These are phyloP conservation scores for Pleuronectes platessa DNA, from an alignment of 2,113 vertebrate species.

Conservation along the genomic window DNA sequence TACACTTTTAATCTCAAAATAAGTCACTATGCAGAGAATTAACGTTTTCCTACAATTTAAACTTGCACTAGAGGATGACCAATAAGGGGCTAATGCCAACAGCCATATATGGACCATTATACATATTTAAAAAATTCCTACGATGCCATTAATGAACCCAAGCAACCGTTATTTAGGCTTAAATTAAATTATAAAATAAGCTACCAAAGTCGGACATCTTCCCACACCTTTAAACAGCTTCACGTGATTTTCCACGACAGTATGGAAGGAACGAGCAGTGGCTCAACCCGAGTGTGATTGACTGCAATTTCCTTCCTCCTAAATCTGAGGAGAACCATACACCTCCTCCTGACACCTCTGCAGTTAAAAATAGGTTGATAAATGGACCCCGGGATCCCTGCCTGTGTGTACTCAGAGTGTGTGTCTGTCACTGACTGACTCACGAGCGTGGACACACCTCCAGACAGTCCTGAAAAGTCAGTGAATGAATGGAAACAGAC, in stretches of 20 bases:
- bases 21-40: no score
- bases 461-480: constrained; percentile 19
- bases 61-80: no score
- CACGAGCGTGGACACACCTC: constrained; percentile 27
- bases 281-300: no score
- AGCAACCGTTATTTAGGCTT: no score
- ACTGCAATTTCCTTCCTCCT: not conserved
- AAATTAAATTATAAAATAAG: no score
- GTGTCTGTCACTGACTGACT: constrained; percentile 8
- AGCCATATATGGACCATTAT: no score
- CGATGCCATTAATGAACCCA: no score
- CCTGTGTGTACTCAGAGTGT: not conserved
- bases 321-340: constrained; percentile 16
- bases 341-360: constrained; percentile 18
- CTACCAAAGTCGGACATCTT: no score
- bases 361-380: constrained; percentile 28
- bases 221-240: not conserved
- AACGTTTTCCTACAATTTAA: no score
- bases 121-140: no score
- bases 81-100: no score
- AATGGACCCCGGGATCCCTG: not conserved
- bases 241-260: not conserved
- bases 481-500: constrained; percentile 40
- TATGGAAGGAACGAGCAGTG: not conserved
- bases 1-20: no score